phyloP scores from a whole-genome alignment of 1,140 invertebrate species.

The Lordiphosa stackelbergi region DNA sequence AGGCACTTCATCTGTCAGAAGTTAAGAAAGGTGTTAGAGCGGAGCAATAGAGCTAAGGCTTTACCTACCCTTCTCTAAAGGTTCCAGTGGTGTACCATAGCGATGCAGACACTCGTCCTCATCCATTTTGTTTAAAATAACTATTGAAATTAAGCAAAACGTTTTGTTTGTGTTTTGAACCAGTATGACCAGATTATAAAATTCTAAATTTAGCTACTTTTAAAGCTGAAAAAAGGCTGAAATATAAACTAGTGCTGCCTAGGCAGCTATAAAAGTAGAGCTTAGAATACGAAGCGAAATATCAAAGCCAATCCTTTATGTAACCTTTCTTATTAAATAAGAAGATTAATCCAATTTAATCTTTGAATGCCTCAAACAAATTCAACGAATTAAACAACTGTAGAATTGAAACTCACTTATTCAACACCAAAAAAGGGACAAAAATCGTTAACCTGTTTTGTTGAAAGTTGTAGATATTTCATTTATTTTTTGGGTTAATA shows the following conservation, averaged over 20 bases:
- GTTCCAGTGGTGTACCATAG: slow-evolving; percentile 87
- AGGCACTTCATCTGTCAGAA: slow-evolving; percentile 83
- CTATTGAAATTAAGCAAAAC: background rate
- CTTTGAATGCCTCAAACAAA: no score
- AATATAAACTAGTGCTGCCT: background rate
- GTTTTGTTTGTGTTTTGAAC: slow-evolving; percentile 10
- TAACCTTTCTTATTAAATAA: no score
- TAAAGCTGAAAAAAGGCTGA: background rate
- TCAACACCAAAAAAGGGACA: no score
- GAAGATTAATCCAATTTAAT: no score
- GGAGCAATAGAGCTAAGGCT: rapidly evolving
- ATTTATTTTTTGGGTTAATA: no score
- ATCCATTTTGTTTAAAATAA: slow-evolving; percentile 44
- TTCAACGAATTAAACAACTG: no score
- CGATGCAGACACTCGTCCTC: slow-evolving; percentile 83
- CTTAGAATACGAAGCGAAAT: no score
- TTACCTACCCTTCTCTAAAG: slow-evolving; percentile 86
- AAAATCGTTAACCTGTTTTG: no score
- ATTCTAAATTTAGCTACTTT: slow-evolving; percentile 7
- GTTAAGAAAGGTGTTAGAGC: slow-evolving; percentile 7
- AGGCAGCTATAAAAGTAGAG: no score
- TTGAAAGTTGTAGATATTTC: no score
- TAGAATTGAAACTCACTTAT: no score
- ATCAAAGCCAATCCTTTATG: no score
- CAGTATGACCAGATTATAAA: slow-evolving; percentile 9